phyloP scores from a whole-genome alignment of 2,888 invertebrate species.

The Nasonia oneida region DNA sequence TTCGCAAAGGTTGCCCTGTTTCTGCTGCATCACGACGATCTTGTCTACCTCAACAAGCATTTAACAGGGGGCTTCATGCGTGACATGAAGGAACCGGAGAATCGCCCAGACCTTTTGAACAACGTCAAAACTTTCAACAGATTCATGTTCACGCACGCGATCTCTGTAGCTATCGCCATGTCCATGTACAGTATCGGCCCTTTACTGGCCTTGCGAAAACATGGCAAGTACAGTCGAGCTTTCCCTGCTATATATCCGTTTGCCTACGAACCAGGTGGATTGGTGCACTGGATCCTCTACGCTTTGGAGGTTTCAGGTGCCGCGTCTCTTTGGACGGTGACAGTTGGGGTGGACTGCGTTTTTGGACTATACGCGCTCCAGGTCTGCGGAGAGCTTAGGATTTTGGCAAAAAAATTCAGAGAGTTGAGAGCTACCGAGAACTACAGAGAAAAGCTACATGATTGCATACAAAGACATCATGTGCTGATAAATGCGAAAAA shows the following conservation, averaged over 20 bases:
- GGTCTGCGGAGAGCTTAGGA: constrained; percentile 45
- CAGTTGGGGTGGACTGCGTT: constrained; percentile 63
- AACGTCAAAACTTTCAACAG: not conserved
- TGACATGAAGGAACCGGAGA: not conserved
- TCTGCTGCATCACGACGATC: not conserved
- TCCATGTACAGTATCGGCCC: not conserved
- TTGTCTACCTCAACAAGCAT: not conserved
- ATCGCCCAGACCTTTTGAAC: constrained; percentile 7
- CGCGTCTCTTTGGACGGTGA: constrained; percentile 43
- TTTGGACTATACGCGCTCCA: constrained; percentile 68
- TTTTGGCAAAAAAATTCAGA: constrained; percentile 58
- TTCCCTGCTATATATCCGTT: constrained; percentile 25
- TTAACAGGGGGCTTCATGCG: not conserved
- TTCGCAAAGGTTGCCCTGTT: not conserved
- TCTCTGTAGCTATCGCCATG: not conserved
- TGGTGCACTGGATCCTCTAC: constrained; percentile 28
- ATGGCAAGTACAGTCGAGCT: constrained; percentile 31
- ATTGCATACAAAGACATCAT: constrained; percentile 62
- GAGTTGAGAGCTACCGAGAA: constrained; percentile 42
- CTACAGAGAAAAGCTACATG: constrained; percentile 55
- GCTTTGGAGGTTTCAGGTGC: not conserved
- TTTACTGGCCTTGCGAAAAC: not conserved
- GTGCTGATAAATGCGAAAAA: constrained; percentile 61
- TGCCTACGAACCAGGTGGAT: constrained; percentile 34
- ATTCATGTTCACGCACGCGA: not conserved